phyloP scores from a whole-genome alignment of 2,888 invertebrate species.

The Tigriopus californicus region DNA sequence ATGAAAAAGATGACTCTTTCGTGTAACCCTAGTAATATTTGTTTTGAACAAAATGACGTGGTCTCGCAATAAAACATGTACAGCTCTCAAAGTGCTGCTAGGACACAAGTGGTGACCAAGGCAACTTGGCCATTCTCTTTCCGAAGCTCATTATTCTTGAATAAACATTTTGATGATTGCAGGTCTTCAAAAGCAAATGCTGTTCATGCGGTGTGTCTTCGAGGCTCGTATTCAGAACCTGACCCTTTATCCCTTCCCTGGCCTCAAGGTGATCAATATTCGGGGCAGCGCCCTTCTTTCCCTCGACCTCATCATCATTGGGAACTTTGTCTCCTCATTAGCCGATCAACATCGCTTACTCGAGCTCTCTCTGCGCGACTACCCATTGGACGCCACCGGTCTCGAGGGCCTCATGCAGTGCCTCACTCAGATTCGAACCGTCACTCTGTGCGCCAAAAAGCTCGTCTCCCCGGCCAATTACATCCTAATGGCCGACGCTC shows the following conservation, averaged over 20 bases:
- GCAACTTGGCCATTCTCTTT: not conserved
- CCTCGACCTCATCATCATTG: conserved; percentile 13
- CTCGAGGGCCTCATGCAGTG: conserved; percentile 3
- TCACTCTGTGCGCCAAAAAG: conserved; percentile 6
- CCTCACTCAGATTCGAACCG: conserved; percentile 10
- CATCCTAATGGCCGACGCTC: not conserved
- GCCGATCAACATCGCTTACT: conserved; percentile 7
- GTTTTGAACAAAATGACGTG: no score
- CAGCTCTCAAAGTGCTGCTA: no score
- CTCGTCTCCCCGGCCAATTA: not conserved
- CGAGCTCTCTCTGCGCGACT: conserved; percentile 11
- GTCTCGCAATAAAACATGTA: no score
- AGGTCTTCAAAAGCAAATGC: conserved; percentile 15
- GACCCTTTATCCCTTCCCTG: conserved; percentile 12
- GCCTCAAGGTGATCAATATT: conserved; percentile 16
- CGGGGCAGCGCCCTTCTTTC: conserved; percentile 10
- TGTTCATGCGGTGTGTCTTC: conserved; percentile 14
- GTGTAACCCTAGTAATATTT: no score
- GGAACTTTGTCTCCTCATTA: conserved; percentile 1
- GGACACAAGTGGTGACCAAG: not conserved
- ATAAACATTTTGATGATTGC: not conserved
- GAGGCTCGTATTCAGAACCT: conserved; percentile 9
- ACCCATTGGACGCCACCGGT: conserved; percentile 3
- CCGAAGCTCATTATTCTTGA: not conserved
- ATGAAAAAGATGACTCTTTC: not conserved